phyloP scores from a whole-genome alignment of 1,140 invertebrate species.

The Megathymus violae region DNA sequence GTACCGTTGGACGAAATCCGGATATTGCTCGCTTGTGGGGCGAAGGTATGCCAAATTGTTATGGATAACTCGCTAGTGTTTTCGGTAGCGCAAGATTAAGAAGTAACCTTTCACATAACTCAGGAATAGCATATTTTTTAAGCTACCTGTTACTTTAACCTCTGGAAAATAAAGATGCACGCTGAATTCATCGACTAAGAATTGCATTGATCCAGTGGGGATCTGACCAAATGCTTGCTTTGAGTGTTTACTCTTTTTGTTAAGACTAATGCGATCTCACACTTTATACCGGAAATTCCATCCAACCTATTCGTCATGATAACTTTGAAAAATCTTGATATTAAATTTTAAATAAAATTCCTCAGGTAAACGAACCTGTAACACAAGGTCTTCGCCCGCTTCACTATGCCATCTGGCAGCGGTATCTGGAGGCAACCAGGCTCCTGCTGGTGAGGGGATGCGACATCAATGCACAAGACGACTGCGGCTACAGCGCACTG shows the following conservation, averaged over 20 bases:
- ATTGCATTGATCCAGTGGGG: too few relatives aligned
- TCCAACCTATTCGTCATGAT: too few relatives aligned
- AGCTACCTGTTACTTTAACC: too few relatives aligned
- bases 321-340: not conserved
- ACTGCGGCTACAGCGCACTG: slow-evolving; percentile 95
- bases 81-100: too few relatives aligned
- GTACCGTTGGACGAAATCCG: slow-evolving; percentile 94
- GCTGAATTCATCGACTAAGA: too few relatives aligned
- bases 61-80: too few relatives aligned
- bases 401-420: slow-evolving; percentile 96
- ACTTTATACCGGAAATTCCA: not conserved
- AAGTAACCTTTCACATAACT: too few relatives aligned
- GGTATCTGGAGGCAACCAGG: slow-evolving; percentile 91
- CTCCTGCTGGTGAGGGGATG: slow-evolving; percentile 90
- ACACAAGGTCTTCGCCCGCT: slow-evolving; percentile 93
- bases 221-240: too few relatives aligned
- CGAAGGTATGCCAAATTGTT: slow-evolving; percentile 85
- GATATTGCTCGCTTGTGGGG: slow-evolving; percentile 92
- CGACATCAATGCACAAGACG: slow-evolving; percentile 93
- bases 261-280: too few relatives aligned
- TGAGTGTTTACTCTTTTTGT: too few relatives aligned
- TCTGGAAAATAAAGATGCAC: too few relatives aligned
- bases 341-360: not conserved
- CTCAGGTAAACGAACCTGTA: slow-evolving; percentile 88
- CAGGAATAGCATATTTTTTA: too few relatives aligned